Evolutionary conservation across 2,797 vertebrate genomes (phyloP).

Genomic region (Lithobates pipiens): DNA sequence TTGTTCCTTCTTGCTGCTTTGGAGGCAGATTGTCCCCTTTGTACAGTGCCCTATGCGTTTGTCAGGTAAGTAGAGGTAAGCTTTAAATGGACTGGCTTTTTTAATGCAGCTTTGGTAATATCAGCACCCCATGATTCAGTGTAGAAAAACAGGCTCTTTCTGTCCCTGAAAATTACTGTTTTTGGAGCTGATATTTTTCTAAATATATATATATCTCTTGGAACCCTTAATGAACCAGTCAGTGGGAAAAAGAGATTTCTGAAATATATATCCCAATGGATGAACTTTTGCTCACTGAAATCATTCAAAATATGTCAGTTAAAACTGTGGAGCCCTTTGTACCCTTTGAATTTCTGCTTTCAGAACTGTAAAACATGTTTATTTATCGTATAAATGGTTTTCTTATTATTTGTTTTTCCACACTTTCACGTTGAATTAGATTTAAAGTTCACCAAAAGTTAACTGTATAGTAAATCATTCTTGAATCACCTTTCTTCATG

Average conservation of each 20-base stretch:
- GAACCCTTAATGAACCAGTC: neutral
- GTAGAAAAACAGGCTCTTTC: too few species aligned
- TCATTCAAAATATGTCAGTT: neutral
- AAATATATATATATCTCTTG: neutral
- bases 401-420: neutral
- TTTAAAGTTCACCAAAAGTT: conserved; percentile 2
- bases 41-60: too few species aligned
- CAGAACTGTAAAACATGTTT: neutral
- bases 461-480: neutral
- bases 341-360: neutral
- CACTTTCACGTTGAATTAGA: neutral
- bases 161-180: too few species aligned
- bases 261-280: neutral
- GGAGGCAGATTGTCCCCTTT: too few species aligned
- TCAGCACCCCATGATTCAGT: too few species aligned
- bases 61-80: too few species aligned
- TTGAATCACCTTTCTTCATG: neutral
- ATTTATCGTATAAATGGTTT: neutral
- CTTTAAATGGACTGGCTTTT: neutral
- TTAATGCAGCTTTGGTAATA: neutral
- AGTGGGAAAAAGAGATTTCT: neutral
- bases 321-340: neutral
- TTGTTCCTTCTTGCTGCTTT: too few species aligned
- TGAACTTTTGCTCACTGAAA: neutral
- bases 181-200: too few species aligned